A percentile compares a stretch with the other conserved stretches of the same genome.
phyloP scores from a whole-genome alignment of 64 coral and sea anemone genomes.

The Catalaphyllia jardinei region DNA sequence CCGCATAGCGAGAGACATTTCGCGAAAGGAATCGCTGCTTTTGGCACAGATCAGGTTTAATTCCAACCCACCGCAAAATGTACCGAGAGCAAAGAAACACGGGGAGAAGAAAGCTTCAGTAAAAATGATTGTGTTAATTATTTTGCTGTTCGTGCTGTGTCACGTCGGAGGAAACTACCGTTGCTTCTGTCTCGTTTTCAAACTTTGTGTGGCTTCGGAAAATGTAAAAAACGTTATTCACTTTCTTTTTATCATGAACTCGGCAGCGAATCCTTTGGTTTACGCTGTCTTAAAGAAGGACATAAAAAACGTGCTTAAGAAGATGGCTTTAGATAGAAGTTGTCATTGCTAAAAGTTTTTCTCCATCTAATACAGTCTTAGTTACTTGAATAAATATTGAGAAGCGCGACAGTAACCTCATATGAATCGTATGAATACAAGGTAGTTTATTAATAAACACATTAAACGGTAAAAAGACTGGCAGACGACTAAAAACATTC shows the following conservation, averaged over 20 bases:
- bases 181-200: constrained; percentile 15
- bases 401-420: no score
- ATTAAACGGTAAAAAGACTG: no score
- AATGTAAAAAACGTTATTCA: neutral
- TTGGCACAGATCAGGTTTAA: constrained; percentile 22
- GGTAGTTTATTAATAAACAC: no score
- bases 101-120: neutral
- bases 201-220: neutral
- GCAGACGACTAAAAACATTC: no score
- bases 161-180: constrained; percentile 24
- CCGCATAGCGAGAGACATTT: constrained; percentile 9
- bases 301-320: constrained; percentile 1
- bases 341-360: no score
- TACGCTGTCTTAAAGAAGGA: constrained; percentile 24
- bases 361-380: no score
- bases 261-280: constrained; percentile 8
- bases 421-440: no score
- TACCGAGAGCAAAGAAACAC: neutral
- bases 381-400: no score
- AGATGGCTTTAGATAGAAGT: neutral
- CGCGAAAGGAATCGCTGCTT: neutral
- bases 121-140: constrained; percentile 7
- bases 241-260: constrained; percentile 6
- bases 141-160: constrained; percentile 19
- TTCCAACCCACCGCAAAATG: neutral